Conservation (phyloP, 2,797 vertebrate genomes). For the Cottoperca gobio region DNA sequence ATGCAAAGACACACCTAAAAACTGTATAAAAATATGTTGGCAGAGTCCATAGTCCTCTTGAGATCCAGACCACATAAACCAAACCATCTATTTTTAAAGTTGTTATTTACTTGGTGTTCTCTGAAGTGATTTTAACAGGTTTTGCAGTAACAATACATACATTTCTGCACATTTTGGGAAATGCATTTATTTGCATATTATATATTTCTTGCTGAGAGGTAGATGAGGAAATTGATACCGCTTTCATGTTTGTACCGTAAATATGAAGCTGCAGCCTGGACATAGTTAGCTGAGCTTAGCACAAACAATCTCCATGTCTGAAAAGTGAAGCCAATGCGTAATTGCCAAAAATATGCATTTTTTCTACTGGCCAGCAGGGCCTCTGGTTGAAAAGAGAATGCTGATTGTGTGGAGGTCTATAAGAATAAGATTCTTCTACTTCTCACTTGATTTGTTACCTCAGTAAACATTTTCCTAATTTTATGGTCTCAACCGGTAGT, state of each 20-base stretch:
- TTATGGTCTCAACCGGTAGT: too few species aligned
- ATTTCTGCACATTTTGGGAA: not conserved
- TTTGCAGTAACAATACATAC: not conserved
- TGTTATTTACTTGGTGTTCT: not conserved
- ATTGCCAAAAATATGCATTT: too few species aligned
- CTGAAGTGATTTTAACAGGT: not conserved
- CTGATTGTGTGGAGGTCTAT: too few species aligned
- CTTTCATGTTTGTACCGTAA: not conserved
- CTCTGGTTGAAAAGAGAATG: too few species aligned
- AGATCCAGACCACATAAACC: not conserved
- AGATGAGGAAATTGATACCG: not conserved
- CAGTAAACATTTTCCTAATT: too few species aligned
- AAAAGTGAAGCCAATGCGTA: too few species aligned
- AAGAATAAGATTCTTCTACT: too few species aligned
- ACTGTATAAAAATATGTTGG: not conserved
- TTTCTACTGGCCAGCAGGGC: too few species aligned
- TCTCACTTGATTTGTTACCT: too few species aligned
- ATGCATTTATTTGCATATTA: not conserved
- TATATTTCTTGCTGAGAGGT: not conserved
- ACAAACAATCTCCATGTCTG: not conserved
- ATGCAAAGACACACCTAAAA: constrained; percentile 34
- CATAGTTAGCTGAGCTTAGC: not conserved
- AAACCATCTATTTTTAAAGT: not conserved
- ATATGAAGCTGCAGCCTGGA: not conserved
- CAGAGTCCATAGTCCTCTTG: not conserved